Evolutionary conservation across 2,113 vertebrate species (phyloP).

Genomic region (Callorhinus ursinus): DNA sequence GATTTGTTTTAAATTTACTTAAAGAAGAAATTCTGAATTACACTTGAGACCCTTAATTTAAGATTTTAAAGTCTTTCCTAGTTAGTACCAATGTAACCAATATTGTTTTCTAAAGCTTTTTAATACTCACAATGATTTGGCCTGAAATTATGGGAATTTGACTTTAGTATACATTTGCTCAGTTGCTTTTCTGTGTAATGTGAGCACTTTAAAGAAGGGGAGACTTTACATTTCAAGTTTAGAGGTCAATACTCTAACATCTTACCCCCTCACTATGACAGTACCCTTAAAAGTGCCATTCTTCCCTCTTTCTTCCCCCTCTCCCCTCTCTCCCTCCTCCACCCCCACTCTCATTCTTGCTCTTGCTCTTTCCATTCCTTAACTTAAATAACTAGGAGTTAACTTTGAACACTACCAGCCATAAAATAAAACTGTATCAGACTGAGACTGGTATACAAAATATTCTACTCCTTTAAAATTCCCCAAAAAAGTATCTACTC

Average conservation of each 20-base stretch:
- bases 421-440: constrained; percentile 61
- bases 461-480: constrained; percentile 40
- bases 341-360: background rate
- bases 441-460: constrained; percentile 37
- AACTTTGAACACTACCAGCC: constrained; percentile 60
- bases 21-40: constrained; percentile 69
- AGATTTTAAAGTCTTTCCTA: constrained; percentile 38
- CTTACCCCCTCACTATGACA: background rate
- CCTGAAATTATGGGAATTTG: background rate
- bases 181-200: background rate
- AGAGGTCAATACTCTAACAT: background rate
- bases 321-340: no score
- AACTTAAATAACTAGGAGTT: constrained; percentile 41
- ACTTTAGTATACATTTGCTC: background rate
- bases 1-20: constrained; percentile 70
- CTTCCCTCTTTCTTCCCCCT: background rate
- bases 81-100: background rate
- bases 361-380: constrained; percentile 17
- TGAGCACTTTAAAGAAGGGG: background rate
- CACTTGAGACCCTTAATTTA: constrained; percentile 52
- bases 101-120: constrained; percentile 31
- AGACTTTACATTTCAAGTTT: background rate
- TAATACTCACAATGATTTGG: background rate
- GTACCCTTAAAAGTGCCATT: background rate
- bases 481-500: background rate